These are phyloP conservation scores for Patiria miniata DNA, from an alignment of 35 echinoderm and acorn worm genomes.

Conservation along the genomic window DNA sequence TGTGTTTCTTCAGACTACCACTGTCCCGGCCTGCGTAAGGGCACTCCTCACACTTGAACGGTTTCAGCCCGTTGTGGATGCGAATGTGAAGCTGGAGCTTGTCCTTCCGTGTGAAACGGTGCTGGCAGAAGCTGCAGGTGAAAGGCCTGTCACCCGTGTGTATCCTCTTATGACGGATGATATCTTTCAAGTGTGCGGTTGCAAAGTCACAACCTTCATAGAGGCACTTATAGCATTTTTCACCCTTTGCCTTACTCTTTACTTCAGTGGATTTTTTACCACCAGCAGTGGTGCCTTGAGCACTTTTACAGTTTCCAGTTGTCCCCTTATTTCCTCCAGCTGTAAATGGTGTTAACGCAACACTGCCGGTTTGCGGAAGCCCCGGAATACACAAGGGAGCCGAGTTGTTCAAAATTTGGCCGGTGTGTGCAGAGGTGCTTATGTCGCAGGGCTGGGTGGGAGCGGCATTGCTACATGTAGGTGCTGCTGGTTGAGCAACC, in stretches of 20 bases:
- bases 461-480: background rate
- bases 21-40: conserved; percentile 52
- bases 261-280: background rate
- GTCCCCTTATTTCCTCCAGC: background rate
- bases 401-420: background rate
- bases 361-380: background rate
- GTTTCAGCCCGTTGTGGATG: conserved; percentile 65
- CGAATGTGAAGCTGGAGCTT: conserved; percentile 70
- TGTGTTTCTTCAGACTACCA: conserved; percentile 77
- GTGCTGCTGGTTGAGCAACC: background rate
- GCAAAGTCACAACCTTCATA: conserved; percentile 39
- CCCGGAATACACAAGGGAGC: background rate
- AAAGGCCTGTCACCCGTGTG: conserved; percentile 84
- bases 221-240: conserved; percentile 45
- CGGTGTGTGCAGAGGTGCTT: background rate
- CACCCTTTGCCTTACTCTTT: background rate
- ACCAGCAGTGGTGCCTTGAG: background rate
- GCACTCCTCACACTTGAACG: conserved; percentile 67
- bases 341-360: background rate
- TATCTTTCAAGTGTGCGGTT: conserved; percentile 56
- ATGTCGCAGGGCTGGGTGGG: background rate
- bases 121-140: conserved; percentile 67
- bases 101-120: conserved; percentile 61
- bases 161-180: conserved; percentile 55
- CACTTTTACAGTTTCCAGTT: background rate